phyloP scores from a whole-genome alignment of 2,888 invertebrate species.

The Drosophila mimica region DNA sequence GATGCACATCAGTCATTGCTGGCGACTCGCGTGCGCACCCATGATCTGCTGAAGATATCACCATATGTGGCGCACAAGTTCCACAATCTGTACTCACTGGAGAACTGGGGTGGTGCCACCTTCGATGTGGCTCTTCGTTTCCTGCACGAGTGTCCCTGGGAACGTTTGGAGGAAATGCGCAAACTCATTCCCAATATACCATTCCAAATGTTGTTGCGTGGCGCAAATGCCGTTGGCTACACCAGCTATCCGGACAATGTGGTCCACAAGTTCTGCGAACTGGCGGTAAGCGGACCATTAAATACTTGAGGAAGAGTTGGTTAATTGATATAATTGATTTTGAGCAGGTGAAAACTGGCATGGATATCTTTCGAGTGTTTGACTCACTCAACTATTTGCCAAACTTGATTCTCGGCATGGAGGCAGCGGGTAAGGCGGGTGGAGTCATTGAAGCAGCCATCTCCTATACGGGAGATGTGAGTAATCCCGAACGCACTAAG shows the following conservation, averaged over 20 bases:
- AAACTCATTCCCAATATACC: slow-evolving; percentile 97
- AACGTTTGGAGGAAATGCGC: slow-evolving; percentile 96
- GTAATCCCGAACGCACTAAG: slow-evolving; percentile 94
- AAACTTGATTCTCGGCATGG: slow-evolving; percentile 97
- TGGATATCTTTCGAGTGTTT: slow-evolving; percentile 99
- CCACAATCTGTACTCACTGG: slow-evolving; percentile 93
- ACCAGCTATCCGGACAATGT: slow-evolving; percentile 99
- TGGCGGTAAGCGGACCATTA: slow-evolving; percentile 88
- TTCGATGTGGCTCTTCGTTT: slow-evolving; percentile 98
- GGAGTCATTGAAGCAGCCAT: slow-evolving; percentile 99
- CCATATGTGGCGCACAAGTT: slow-evolving; percentile 98
- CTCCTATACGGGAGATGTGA: slow-evolving; percentile 99
- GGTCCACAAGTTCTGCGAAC: slow-evolving; percentile 99
- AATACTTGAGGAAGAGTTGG: slow-evolving; percentile 27
- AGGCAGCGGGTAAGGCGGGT: slow-evolving; percentile 98
- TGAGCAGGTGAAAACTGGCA: slow-evolving; percentile 93
- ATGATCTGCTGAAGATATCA: slow-evolving; percentile 95
- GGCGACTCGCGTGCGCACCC: slow-evolving; percentile 97
- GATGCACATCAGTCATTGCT: slow-evolving; percentile 99
- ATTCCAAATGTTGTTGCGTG: slow-evolving; percentile 99
- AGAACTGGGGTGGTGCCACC: slow-evolving; percentile 99
- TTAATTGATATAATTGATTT: not conserved
- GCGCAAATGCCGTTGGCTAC: slow-evolving; percentile 99
- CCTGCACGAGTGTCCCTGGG: slow-evolving; percentile 99
- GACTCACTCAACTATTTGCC: slow-evolving; percentile 99